Evolutionary conservation across 2,113 vertebrate species (phyloP).

Genomic region (Danionella cerebrum): DNA sequence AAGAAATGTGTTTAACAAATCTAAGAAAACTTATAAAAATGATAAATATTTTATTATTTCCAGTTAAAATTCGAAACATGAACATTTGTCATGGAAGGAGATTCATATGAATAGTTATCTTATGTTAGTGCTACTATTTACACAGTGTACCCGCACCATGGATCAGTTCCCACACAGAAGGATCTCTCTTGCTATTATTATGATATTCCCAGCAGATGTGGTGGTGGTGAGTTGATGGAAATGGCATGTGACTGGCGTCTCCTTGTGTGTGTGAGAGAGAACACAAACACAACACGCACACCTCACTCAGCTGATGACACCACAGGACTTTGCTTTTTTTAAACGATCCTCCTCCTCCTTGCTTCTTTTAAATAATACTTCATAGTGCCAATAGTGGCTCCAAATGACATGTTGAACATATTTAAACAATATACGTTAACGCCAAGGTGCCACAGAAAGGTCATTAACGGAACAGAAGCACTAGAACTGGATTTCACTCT

Average conservation of each 20-base stretch:
- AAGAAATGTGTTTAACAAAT: too few species aligned
- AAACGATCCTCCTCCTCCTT: slow-evolving; percentile 52
- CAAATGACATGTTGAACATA: neutral
- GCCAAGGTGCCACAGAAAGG: too few species aligned
- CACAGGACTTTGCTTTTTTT: too few species aligned
- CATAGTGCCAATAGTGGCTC: neutral
- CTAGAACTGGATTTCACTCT: too few species aligned
- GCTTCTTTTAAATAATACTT: neutral
- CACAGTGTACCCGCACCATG: neutral
- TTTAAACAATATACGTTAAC: too few species aligned
- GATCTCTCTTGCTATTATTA: slow-evolving; percentile 40
- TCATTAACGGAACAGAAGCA: too few species aligned
- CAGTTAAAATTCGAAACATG: too few species aligned
- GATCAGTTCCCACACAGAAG: neutral
- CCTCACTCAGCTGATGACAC: slow-evolving; percentile 32
- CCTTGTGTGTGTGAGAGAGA: slow-evolving; percentile 22
- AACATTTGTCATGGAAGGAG: too few species aligned
- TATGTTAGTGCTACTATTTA: neutral
- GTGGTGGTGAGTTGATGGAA: slow-evolving; percentile 45
- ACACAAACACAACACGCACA: too few species aligned
- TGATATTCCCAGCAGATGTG: slow-evolving; percentile 49
- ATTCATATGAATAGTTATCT: neutral
- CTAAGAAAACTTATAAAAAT: too few species aligned
- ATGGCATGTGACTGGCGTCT: slow-evolving; percentile 50
- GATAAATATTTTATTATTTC: too few species aligned